These are phyloP conservation scores for Corythornis vintsioides DNA, from an alignment of 2,113 vertebrate species.

Conservation along the genomic window DNA sequence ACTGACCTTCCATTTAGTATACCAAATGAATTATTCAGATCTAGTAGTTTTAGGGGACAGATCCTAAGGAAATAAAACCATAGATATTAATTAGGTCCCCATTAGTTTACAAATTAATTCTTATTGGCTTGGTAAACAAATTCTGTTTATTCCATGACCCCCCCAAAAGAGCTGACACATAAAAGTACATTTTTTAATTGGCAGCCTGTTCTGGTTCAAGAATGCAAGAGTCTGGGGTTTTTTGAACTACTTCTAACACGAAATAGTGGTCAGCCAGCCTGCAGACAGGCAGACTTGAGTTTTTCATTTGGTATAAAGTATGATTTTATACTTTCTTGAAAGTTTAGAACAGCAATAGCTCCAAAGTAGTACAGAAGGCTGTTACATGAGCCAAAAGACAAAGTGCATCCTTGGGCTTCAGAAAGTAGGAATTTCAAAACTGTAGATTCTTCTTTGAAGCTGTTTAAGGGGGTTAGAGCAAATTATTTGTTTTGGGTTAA, in stretches of 20 bases:
- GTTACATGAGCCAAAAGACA: not conserved
- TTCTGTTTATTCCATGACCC: not conserved
- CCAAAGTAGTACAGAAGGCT: not conserved
- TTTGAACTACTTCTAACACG: not conserved
- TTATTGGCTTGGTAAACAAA: not conserved
- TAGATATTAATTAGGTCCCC: not conserved
- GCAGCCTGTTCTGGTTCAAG: not conserved
- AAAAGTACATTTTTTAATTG: not conserved
- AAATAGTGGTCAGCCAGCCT: not conserved
- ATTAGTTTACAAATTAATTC: not conserved
- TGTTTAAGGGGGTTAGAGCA: not conserved
- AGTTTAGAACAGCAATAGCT: not conserved
- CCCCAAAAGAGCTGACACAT: not conserved
- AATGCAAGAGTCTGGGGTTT: not conserved
- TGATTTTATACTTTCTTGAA: not conserved
- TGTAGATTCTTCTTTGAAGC: not conserved
- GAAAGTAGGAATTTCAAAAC: not conserved
- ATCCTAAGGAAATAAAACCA: not conserved
- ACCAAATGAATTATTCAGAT: not conserved
- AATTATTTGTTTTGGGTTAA: not conserved
- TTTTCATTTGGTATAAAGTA: not conserved
- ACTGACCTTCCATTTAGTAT: not conserved
- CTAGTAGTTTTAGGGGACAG: not conserved
- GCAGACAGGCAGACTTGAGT: not conserved
- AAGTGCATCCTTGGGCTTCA: constrained; percentile 29